Base-by-base conservation (phyloP, 37 sponge, comb jelly and placozoan species). In the Chondrosia reniformis region DNA sequence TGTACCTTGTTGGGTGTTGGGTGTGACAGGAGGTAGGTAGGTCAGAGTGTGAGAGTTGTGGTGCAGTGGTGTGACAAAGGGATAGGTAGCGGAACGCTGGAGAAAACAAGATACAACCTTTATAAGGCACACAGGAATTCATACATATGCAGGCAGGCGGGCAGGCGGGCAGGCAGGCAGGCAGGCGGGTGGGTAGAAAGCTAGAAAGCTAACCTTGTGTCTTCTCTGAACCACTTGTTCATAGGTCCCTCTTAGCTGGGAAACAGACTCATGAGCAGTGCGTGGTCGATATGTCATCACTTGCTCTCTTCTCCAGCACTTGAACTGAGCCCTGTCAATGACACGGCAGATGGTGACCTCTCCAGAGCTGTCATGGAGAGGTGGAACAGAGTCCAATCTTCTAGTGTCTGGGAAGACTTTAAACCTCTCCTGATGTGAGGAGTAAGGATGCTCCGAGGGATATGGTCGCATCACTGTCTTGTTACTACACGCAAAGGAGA, bases 381-480 rank as follows among this genome's bases (percentile, higher is more conserved):
- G 41, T 5, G 63, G 1, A 6, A 39, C 24, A 36, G n/a, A 41
- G 9, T 69, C 72, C 24, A 43, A 41, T 12, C 72, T 46, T 25
- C 75, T 46, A n/a, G 89, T 88, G 28, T 79, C 84, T 2, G 94
- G 94, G 74, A 93, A 89, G 25, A 93, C 77, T 13, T 80, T 55
- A 63, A 89, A 93, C 33, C 77, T 65, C 2, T 86, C 74, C 8
- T 75, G 89, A 74, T 93, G 94, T 13, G 94, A 93, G 45, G 86
- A 74, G 74, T 63, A 88, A 9, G 94, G 94, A 56, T 93, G 94
- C 79, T 93, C 87, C 0, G 87, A 81, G 24, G 94, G 94, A 45
- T 89, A 93, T 12, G 86, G 87, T 2, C 59, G 74, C 27, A 54
- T 43, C 2, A 89, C 22, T 56, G 86, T 87, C 32, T 80, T 86